These are phyloP conservation scores for Chloroceryle amazona DNA, from an alignment of 2,797 vertebrate genomes.

Conservation along the genomic window DNA sequence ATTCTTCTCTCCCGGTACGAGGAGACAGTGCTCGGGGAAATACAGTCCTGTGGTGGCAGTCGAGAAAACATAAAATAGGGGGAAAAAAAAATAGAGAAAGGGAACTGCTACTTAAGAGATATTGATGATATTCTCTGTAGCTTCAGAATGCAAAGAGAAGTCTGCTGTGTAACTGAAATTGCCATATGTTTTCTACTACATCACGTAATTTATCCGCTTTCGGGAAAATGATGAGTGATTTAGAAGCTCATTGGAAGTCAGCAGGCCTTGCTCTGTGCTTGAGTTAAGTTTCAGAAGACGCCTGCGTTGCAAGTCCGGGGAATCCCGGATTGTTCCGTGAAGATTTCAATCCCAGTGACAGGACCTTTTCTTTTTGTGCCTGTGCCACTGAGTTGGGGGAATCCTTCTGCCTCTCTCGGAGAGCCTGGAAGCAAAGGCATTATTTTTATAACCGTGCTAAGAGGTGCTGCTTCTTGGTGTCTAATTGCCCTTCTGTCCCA, in stretches of 20 bases:
- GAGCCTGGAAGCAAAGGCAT: not conserved
- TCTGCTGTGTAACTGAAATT: not conserved
- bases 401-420: not conserved
- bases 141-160: not conserved
- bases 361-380: not conserved
- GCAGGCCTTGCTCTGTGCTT: not conserved
- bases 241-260: not conserved
- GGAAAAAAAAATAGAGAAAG: not conserved
- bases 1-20: not conserved
- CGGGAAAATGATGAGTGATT: not conserved
- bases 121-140: not conserved
- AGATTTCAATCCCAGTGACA: not conserved
- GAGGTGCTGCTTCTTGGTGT: not conserved
- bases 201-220: not conserved
- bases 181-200: not conserved
- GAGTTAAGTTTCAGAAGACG: not conserved
- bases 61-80: accelerated
- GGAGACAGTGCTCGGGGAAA: not conserved
- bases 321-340: accelerated
- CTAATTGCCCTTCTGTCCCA: not conserved
- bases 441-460: no score
- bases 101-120: not conserved
- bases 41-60: no score
- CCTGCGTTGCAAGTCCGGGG: not conserved
- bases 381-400: not conserved